Base-by-base conservation (phyloP, 2,797 vertebrate species). In the Synaphobranchus kaupii region DNA sequence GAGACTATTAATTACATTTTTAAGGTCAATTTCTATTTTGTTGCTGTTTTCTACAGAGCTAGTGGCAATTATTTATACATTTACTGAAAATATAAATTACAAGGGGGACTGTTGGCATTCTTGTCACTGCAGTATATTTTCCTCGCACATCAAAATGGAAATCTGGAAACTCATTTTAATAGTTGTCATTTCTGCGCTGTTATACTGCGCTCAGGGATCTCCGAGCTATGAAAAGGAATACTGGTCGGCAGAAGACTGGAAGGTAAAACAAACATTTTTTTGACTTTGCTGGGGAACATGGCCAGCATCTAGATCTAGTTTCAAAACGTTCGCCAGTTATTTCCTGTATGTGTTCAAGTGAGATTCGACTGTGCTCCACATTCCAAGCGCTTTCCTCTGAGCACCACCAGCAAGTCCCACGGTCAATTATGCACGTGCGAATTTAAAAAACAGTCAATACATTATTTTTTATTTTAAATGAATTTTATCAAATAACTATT, bases 131-230 rank as follows among this genome's bases (percentile, higher is more conserved):
- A n/a, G 25, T 17, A 12, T 63, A 76, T 76, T 44, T 39, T 44
- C 20, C 20, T 44, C 10, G 15, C 20, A 68, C 20, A 52, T 66
- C 63, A 88, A 88, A 31, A 97, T 96, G 96, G 94, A 96, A 78
- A 92, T 85, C 34, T 76, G 73, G 93, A 96, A 94, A 92, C 86
- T 95, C 0, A 91, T 95, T 7, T 60, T 93, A 71, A 84, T 96
- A 68, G 85, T 92, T 31, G 91, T 91, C 39, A 86, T 96, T 34
- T 94, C 90, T 71, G 90, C 91, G 20, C 83, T 96, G 82, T 48
- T 91, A 73, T 93, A 92, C 85, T 94, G 89, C n/a, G 90, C 85
- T 66, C 84, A 92, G 81, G 94, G 93, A 86, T 89, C 90, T 1
- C 91, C 90, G 0, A 44, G 86, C n/a, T 76, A 86, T 7, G 92